Evolutionary conservation across 2,888 invertebrate species (phyloP).

Genomic region (Oscheius onirici): DNA sequence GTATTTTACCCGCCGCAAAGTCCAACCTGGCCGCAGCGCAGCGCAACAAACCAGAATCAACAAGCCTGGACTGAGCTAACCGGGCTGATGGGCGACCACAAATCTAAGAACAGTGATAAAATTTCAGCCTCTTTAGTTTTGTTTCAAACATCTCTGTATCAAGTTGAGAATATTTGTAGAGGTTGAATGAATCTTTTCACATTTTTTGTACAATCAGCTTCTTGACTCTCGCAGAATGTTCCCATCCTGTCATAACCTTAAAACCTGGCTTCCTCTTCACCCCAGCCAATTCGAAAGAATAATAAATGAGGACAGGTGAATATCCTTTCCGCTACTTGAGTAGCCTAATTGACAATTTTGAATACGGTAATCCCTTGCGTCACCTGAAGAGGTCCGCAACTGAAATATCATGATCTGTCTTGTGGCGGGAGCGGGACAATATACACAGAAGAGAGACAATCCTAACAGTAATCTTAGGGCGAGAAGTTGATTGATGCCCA

Average conservation of each 20-base stretch:
- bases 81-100: too few relatives aligned
- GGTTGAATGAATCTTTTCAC: too few relatives aligned
- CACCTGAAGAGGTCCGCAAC: neutral
- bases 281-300: neutral
- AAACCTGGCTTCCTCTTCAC: too few relatives aligned
- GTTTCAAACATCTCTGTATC: neutral
- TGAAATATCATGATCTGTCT: neutral
- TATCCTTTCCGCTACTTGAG: neutral
- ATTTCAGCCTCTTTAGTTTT: neutral
- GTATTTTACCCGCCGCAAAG: too few relatives aligned
- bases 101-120: too few relatives aligned
- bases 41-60: too few relatives aligned
- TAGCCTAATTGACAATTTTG: conserved; percentile 8
- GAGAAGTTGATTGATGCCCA: conserved; percentile 15
- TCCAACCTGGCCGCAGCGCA: too few relatives aligned
- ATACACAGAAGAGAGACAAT: neutral
- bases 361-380: conserved; percentile 25
- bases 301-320: conserved; percentile 22
- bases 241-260: too few relatives aligned
- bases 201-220: too few relatives aligned
- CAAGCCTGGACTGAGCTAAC: too few relatives aligned
- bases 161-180: too few relatives aligned
- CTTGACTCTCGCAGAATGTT: too few relatives aligned
- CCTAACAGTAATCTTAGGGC: neutral
- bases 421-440: neutral